These are phyloP conservation scores for Ethmia dodecea DNA, from an alignment of 2,888 invertebrate genomes.

Conservation along the genomic window DNA sequence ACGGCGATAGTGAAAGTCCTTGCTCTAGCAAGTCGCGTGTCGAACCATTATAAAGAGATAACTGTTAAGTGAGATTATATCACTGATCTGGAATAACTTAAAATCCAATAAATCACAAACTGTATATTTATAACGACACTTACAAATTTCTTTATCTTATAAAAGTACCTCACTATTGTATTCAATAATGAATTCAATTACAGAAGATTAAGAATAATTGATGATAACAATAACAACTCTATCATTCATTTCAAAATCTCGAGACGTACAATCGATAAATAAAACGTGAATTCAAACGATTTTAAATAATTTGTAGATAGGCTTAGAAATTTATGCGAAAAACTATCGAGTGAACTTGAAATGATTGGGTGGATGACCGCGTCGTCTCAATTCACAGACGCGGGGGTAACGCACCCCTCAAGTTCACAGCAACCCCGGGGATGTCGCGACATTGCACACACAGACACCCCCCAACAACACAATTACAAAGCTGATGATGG, in stretches of 20 bases:
- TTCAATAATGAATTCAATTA: neutral
- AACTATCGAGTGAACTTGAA: slow-evolving; percentile 15
- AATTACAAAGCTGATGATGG: slow-evolving; percentile 28
- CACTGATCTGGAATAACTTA: slow-evolving; percentile 14
- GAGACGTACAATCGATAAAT: slow-evolving; percentile 1
- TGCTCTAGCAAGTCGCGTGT: slow-evolving; percentile 26
- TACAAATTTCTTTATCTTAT: neutral
- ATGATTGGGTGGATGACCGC: slow-evolving; percentile 43
- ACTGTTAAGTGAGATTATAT: slow-evolving; percentile 18
- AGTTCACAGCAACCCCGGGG: slow-evolving; percentile 64
- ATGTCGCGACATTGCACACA: slow-evolving; percentile 38
- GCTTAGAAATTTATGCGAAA: neutral
- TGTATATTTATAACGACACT: neutral
- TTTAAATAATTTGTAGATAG: no score
- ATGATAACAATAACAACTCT: neutral
- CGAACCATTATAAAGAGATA: slow-evolving; percentile 6
- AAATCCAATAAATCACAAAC: neutral
- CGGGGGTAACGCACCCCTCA: slow-evolving; percentile 72
- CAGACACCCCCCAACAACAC: slow-evolving; percentile 34
- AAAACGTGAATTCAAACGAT: no score
- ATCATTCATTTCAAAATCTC: neutral
- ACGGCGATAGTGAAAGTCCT: slow-evolving; percentile 51
- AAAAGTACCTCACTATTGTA: neutral
- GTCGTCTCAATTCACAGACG: slow-evolving; percentile 22
- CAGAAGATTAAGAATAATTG: neutral